phyloP scores from a whole-genome alignment of 2,888 invertebrate genomes.

The Marronus borbonicus region DNA sequence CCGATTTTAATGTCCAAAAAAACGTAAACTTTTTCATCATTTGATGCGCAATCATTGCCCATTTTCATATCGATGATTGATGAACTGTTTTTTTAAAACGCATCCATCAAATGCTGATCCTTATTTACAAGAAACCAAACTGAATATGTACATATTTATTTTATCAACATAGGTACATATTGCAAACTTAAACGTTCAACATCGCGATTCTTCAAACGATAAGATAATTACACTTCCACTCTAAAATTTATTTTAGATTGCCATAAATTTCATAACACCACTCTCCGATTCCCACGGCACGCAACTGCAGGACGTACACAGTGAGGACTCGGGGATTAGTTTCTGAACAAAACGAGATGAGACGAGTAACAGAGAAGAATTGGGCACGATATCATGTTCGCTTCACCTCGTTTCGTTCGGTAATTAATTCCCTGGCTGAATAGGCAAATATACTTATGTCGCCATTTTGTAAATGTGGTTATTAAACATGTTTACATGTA shows the following conservation, averaged over 20 bases:
- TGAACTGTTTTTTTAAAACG: neutral
- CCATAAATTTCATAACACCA: neutral
- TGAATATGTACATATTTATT: conserved; percentile 13
- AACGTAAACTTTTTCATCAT: conserved; percentile 72
- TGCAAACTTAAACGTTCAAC: neutral
- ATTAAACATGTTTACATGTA: too few relatives aligned
- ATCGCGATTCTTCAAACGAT: neutral
- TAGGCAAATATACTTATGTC: too few relatives aligned
- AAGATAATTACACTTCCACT: conserved; percentile 10
- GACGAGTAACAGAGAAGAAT: too few relatives aligned
- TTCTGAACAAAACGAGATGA: too few relatives aligned
- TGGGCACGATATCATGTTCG: too few relatives aligned
- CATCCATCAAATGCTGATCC: neutral
- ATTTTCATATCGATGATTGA: conserved; percentile 19
- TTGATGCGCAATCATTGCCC: conserved; percentile 36
- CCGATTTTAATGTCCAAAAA: conserved; percentile 82
- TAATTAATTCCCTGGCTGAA: too few relatives aligned
- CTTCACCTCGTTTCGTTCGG: too few relatives aligned
- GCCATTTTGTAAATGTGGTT: too few relatives aligned
- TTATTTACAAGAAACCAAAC: neutral
- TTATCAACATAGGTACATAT: conserved; percentile 22
- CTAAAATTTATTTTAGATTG: conserved; percentile 14
- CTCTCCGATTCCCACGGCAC: neutral
- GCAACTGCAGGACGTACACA: too few relatives aligned
- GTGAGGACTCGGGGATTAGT: too few relatives aligned